Evolutionary conservation across 2,888 invertebrate genomes (phyloP), one percentile per base, ranked within the genome.

Genomic region (Hyalella azteca): DNA sequence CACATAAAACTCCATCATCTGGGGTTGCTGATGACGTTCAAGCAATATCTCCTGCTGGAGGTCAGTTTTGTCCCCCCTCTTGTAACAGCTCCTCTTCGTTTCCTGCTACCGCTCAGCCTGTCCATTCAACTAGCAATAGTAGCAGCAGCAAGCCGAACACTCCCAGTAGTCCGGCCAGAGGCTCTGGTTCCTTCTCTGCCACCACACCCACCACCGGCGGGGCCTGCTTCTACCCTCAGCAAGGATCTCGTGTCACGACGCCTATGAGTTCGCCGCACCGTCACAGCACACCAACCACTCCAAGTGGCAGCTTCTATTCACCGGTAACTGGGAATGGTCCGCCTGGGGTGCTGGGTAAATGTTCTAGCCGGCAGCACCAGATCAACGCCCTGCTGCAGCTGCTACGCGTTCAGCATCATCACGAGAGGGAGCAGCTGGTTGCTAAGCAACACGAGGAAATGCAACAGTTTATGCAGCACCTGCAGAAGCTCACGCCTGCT

Each of bases 391-490:
- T 75, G 19, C 45, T 75, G 4, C 75, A 75, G 45, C 45, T 75
- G 45, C 75, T 75, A 45, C 40, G 75, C 22, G 75, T 75, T 26
- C 75, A 75, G 75, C 75, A 75, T n/a, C 75, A 75, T 22, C 75
- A 75, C 45, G 75, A 75, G 75, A 40, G 75, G 36, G 75, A 75
- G 75, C 75, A 75, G 75, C 45, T 75, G 2, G 32, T 75, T 75
- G 82, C 66, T 11, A 78, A 78, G 32, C 82, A 82, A 54, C 60
- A 80, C 50, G 66, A 75, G 49, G 82, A 82, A 66, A 77, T 78
- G 40, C 60, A 76, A 29, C 78, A 78, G n/a, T 78, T 80, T 19
- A 49, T 79, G 19, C 54, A 78, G 11, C 79, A 82, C 60, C 60
- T 82, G 49, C 82, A 79, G 49, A 48, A 49, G 11, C 77, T 80